Conservation (phyloP, 30 jellyfish, hydroid and myxozoan genomes). For the Aurelia aurita region DNA sequence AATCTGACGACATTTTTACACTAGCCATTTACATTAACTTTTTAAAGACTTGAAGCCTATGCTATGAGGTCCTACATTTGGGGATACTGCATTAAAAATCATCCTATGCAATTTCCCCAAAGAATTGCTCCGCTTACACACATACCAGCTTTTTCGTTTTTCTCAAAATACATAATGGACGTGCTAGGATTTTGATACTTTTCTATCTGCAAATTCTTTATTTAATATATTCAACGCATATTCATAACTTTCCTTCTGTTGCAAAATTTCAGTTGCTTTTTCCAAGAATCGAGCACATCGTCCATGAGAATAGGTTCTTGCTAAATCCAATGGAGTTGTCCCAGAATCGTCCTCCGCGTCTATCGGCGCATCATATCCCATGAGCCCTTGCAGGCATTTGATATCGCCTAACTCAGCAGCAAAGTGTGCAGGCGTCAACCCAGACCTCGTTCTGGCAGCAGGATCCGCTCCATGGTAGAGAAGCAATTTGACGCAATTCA, state of each 20-base stretch:
- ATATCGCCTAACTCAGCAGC: constrained; percentile 66
- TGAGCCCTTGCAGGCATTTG: constrained; percentile 39
- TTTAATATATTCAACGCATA: neutral
- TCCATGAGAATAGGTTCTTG: constrained; percentile 30
- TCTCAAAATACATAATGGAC: no score
- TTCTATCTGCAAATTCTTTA: neutral
- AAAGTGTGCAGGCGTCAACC: constrained; percentile 69
- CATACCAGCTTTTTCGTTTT: no score
- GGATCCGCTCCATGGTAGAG: constrained; percentile 57
- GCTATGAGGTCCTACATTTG: no score
- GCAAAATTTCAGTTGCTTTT: neutral
- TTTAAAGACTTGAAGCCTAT: no score
- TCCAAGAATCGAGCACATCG: constrained; percentile 16
- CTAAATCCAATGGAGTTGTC: constrained; percentile 42
- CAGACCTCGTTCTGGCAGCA: constrained; percentile 42
- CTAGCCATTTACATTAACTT: no score
- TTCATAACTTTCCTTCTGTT: neutral
- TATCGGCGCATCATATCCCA: constrained; percentile 59
- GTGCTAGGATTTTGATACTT: no score
- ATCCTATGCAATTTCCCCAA: no score
- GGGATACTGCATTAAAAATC: no score
- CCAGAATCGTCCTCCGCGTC: constrained; percentile 60
- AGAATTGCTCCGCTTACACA: no score
- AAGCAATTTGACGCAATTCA: constrained; percentile 34
- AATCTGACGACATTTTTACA: no score